Conservation (phyloP, 2,888 invertebrate species). For the Volucella bombylans region DNA sequence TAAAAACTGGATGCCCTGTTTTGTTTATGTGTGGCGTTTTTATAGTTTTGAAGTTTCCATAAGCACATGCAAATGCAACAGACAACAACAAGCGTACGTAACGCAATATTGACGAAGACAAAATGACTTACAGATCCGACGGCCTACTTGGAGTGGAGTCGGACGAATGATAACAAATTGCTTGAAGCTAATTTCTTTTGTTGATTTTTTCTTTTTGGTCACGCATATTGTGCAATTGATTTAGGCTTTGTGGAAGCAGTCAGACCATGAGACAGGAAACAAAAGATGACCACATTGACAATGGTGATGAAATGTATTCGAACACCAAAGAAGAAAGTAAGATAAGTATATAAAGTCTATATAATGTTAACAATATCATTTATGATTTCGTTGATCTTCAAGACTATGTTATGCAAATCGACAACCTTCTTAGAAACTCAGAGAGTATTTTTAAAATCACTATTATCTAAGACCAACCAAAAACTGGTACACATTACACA, state of each 20-base stretch:
- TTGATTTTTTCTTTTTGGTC: constrained; percentile 39
- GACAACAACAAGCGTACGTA: constrained; percentile 13
- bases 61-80: constrained; percentile 40
- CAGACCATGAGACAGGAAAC: constrained; percentile 20
- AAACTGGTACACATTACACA: no score
- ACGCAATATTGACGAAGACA: constrained; percentile 44
- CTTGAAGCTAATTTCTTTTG: constrained; percentile 32
- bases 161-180: constrained; percentile 21
- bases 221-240: constrained; percentile 52
- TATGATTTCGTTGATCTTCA: no score
- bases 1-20: constrained; percentile 10
- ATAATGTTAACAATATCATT: no score
- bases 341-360: no score
- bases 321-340: not conserved
- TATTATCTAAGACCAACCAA: no score
- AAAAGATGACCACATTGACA: not conserved
- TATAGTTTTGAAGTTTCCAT: constrained; percentile 8
- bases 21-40: constrained; percentile 4
- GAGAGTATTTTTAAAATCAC: no score
- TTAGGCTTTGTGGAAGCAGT: not conserved
- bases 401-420: no score
- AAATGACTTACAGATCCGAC: constrained; percentile 22
- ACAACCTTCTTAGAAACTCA: no score
- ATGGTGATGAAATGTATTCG: not conserved
- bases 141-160: not conserved